Evolutionary conservation across 2,797 vertebrate species (phyloP), one percentile per base, ranked within the genome.

Genomic region (Silurus lanzhouensis): DNA sequence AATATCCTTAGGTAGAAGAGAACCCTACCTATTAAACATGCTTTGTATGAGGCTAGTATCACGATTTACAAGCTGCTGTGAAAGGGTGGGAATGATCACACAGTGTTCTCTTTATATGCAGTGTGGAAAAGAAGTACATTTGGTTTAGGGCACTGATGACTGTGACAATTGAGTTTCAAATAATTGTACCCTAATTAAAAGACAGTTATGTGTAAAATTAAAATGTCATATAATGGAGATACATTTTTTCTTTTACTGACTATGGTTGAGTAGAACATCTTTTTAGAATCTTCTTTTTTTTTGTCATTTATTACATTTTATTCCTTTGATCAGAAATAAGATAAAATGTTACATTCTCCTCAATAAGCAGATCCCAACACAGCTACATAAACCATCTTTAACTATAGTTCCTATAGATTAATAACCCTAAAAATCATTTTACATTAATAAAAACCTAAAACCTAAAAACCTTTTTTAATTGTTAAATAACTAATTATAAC

Each of bases 171-270:
- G 72, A 57, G 31, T 76, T 25, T 2, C n/a, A 58, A 5, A 38
- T 63, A 61, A 12, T 61, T 78, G 38, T 78, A 78, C 12, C 31
- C 19, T n/a, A 44, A 46, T 79, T 46, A 79, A 63, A 79, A 46
- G 60, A n/a, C 58, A 22, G 31, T 15, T 60, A 57, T 61, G 57
- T 78, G 38, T 20, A 38, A 5, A 22, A 22, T 61, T 60, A 31
- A 25, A 20, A 63, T 46, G 58, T n/a, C 77, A 63, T 15, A 2
- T 25, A 52, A 77, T 77, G 4, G 38, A 38, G 38, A 38, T 38
- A 38, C 38, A 52, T 52, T 78, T 78, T 8, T 78, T 61, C n/a
- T 61, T 44, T 60, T 61, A 13, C 31, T 2, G 58, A 20, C 27
- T 79, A 31, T 79, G 31, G 31, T 63, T 12, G 2, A 52, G 20